Percentiles rank a stretch among this genome's conserved stretches.
Conservation (phyloP, 2,113 vertebrate genomes). For the Felis chaus region DNA sequence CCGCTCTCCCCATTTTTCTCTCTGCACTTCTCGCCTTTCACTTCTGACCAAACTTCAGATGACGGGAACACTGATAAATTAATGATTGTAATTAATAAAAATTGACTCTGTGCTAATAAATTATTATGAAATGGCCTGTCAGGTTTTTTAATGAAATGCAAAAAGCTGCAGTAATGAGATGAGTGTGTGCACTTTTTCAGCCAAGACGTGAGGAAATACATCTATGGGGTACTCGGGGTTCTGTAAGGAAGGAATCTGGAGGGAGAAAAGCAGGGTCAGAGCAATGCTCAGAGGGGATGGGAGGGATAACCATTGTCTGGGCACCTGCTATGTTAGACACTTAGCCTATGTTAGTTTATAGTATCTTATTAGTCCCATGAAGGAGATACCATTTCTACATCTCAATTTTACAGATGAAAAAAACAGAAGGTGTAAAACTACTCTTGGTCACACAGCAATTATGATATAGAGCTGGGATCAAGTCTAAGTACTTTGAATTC, state of each 20-base stretch:
- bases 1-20: conserved; percentile 57
- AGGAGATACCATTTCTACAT: no score
- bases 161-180: conserved; percentile 76
- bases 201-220: conserved; percentile 69
- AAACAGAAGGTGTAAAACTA: not conserved
- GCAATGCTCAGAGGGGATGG: not conserved
- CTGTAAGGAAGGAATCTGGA: not conserved
- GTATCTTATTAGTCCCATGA: not conserved
- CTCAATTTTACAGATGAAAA: not conserved
- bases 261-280: not conserved
- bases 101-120: conserved; percentile 80
- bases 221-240: not conserved
- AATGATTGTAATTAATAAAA: conserved; percentile 82
- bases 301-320: fast-evolving
- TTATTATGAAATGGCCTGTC: conserved; percentile 82
- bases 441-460: not conserved
- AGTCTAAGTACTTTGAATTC: not conserved
- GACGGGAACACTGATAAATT: conserved; percentile 82
- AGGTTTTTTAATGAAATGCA: conserved; percentile 79
- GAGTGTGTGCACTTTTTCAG: conserved; percentile 72
- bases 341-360: not conserved
- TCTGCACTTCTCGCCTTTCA: conserved; percentile 70
- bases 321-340: not conserved
- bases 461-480: not conserved
- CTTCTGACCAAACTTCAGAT: conserved; percentile 79